phyloP scores from a whole-genome alignment of 2,888 invertebrate species.

The Sesia apiformis region DNA sequence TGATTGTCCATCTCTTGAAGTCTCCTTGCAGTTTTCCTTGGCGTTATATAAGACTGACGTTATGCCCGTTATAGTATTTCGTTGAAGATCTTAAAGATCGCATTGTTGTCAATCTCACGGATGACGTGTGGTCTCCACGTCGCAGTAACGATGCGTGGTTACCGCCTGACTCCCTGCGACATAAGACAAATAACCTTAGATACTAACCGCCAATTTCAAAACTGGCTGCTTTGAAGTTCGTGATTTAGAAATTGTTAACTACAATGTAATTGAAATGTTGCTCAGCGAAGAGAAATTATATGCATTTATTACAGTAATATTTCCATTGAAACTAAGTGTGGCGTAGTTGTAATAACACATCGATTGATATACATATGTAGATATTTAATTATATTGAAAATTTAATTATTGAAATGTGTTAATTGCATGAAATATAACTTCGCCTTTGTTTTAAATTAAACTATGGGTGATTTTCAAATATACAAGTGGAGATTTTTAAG shows the following conservation, averaged over 20 bases:
- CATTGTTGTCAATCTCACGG: slow-evolving; percentile 53
- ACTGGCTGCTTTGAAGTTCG: background rate
- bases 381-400: no score
- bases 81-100: slow-evolving; percentile 50
- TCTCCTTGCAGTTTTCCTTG: background rate
- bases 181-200: slow-evolving; percentile 1
- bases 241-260: background rate
- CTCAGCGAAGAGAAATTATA: background rate
- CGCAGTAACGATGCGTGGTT: slow-evolving; percentile 54
- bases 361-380: no score
- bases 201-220: background rate
- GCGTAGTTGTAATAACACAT: no score
- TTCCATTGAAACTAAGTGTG: no score
- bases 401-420: no score
- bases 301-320: no score
- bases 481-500: no score
- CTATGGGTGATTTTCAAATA: no score
- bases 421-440: no score
- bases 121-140: slow-evolving; percentile 57
- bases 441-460: no score
- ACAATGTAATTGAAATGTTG: background rate
- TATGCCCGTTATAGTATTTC: slow-evolving; percentile 56
- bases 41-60: slow-evolving; percentile 55
- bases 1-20: no score
- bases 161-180: slow-evolving; percentile 56